phyloP scores from a whole-genome alignment of 2,888 invertebrate species.

The Macrosoma leucophasiata region DNA sequence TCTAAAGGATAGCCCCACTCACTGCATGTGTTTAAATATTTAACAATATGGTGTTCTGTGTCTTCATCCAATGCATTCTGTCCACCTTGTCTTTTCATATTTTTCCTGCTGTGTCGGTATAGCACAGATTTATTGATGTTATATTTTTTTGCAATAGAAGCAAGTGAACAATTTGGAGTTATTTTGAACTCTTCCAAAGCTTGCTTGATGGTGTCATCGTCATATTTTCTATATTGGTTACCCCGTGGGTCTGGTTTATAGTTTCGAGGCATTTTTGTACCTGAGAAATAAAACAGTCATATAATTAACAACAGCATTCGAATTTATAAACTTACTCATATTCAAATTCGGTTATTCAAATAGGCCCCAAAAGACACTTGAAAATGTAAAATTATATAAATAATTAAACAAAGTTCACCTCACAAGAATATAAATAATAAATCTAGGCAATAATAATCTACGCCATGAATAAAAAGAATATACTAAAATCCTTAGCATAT shows the following conservation, averaged over 20 bases:
- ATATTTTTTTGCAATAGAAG: no score
- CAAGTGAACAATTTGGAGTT: slow-evolving; percentile 16
- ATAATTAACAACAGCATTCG: no score
- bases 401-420: no score
- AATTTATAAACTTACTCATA: no score
- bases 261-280: slow-evolving; percentile 19
- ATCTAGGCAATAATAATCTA: no score
- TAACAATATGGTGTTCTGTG: slow-evolving; percentile 17
- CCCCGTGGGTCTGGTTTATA: slow-evolving; percentile 20
- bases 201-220: slow-evolving; percentile 15
- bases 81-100: slow-evolving; percentile 21
- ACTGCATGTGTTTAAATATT: slow-evolving; percentile 23
- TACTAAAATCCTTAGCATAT: no score
- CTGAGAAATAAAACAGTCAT: slow-evolving; percentile 12
- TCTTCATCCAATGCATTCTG: slow-evolving; percentile 16
- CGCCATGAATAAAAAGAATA: no score
- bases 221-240: slow-evolving; percentile 21
- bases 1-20: slow-evolving; percentile 27
- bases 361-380: no score
- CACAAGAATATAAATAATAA: no score
- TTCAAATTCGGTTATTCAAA: no score
- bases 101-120: slow-evolving; percentile 17
- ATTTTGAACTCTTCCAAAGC: slow-evolving; percentile 17
- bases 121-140: slow-evolving; percentile 20
- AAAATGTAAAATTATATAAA: no score